Evolutionary conservation across 2,888 invertebrate species (phyloP).

Genomic region (Gastrophysa polygoni): DNA sequence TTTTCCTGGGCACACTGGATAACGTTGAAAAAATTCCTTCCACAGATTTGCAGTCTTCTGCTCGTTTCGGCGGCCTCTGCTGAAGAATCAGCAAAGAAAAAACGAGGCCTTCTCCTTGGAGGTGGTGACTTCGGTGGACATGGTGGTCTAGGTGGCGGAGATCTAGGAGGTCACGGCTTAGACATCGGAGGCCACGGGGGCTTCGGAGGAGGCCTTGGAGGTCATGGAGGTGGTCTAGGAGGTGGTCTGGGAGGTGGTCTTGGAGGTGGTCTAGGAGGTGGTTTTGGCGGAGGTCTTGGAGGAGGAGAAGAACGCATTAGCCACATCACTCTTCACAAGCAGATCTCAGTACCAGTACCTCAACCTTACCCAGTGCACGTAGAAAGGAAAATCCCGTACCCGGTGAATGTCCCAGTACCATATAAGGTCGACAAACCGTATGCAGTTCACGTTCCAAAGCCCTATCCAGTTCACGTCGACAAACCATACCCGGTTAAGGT

Average conservation of each 20-base stretch:
- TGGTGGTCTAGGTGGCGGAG: slow-evolving; percentile 27
- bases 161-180: slow-evolving; percentile 24
- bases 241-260: slow-evolving; percentile 27
- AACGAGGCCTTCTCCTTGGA: slow-evolving; percentile 45
- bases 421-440: slow-evolving; percentile 66
- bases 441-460: slow-evolving; percentile 68
- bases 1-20: too few relatives aligned
- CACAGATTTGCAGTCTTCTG: slow-evolving; percentile 44
- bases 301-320: slow-evolving; percentile 54
- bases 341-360: slow-evolving; percentile 63
- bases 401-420: slow-evolving; percentile 61
- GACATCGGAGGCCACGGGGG: slow-evolving; percentile 30
- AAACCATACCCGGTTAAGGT: slow-evolving; percentile 60
- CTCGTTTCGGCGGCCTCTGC: slow-evolving; percentile 42
- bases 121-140: slow-evolving; percentile 36
- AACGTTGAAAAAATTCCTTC: too few relatives aligned
- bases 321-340: slow-evolving; percentile 69
- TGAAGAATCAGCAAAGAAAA: slow-evolving; percentile 41
- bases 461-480: slow-evolving; percentile 66
- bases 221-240: slow-evolving; percentile 30
- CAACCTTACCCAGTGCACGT: slow-evolving; percentile 65
- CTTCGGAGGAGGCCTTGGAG: slow-evolving; percentile 31
- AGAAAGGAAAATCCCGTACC: slow-evolving; percentile 72
- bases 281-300: slow-evolving; percentile 32
- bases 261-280: slow-evolving; percentile 36